These are phyloP conservation scores for Muschampia plurimacula DNA, from an alignment of 2,888 invertebrate species.

Conservation along the genomic window DNA sequence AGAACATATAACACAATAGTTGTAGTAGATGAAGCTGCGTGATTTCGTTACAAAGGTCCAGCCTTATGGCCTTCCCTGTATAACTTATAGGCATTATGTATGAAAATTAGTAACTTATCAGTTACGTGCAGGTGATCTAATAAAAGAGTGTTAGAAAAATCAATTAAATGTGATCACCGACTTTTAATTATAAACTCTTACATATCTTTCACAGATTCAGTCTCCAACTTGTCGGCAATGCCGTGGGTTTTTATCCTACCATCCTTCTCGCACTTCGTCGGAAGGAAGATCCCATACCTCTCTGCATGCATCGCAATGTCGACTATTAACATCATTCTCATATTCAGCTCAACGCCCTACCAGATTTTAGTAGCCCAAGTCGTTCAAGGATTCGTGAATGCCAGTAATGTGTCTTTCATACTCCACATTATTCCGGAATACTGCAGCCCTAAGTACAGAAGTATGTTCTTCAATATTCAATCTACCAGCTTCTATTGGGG, in stretches of 20 bases:
- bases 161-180: too few relatives aligned
- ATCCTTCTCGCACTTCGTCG: conserved; percentile 47
- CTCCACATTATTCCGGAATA: conserved; percentile 51
- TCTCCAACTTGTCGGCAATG: conserved; percentile 52
- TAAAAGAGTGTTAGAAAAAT: too few relatives aligned
- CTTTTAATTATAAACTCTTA: background rate
- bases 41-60: too few relatives aligned
- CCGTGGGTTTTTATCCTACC: conserved; percentile 56
- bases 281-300: conserved; percentile 52
- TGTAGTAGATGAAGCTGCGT: too few relatives aligned
- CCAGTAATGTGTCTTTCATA: conserved; percentile 47
- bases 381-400: conserved; percentile 51
- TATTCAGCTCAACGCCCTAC: conserved; percentile 47
- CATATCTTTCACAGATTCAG: conserved; percentile 45
- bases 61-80: too few relatives aligned
- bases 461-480: conserved; percentile 50
- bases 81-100: too few relatives aligned
- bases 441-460: conserved; percentile 49
- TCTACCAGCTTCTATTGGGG: conserved; percentile 52
- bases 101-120: too few relatives aligned
- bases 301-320: conserved; percentile 48
- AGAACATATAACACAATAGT: too few relatives aligned
- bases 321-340: conserved; percentile 47
- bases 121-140: too few relatives aligned
- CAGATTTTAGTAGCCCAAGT: conserved; percentile 53